Evolutionary conservation across 1,140 invertebrate genomes (phyloP).

Genomic region (Eurytemora carolleeae): DNA sequence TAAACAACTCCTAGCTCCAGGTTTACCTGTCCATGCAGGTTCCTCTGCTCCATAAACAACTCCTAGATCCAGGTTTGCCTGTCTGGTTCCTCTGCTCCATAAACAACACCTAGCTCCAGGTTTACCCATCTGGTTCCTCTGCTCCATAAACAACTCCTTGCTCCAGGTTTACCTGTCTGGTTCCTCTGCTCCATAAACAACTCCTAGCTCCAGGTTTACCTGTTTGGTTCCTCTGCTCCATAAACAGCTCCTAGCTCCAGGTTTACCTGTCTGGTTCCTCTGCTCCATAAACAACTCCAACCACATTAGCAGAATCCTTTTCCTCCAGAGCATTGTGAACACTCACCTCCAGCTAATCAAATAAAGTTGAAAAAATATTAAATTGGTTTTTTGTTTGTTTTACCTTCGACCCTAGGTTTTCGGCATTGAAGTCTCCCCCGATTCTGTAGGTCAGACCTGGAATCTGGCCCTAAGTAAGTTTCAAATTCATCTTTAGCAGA

Average conservation of each 20-base stretch:
- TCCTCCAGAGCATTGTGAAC: background rate
- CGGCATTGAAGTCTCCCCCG: background rate
- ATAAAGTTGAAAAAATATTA: background rate
- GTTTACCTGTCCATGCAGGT: too few relatives aligned
- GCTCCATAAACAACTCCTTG: background rate
- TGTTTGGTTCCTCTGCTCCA: too few relatives aligned
- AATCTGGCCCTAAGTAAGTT: background rate
- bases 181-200: too few relatives aligned
- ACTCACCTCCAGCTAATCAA: background rate
- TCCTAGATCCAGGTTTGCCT: too few relatives aligned
- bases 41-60: too few relatives aligned
- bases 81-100: too few relatives aligned
- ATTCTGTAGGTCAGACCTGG: background rate
- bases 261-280: slow-evolving; percentile 24
- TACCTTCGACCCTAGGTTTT: background rate
- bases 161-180: too few relatives aligned
- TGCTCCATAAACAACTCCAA: background rate
- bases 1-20: too few relatives aligned
- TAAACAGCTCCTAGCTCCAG: too few relatives aligned
- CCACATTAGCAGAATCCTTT: background rate
- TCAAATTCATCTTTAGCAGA: too few relatives aligned
- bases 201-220: too few relatives aligned
- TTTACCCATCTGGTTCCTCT: slow-evolving; percentile 7
- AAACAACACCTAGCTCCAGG: too few relatives aligned
- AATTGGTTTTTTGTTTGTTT: background rate